Base-by-base conservation (phyloP, 2,888 invertebrate species). In the Ormyrus nitidulus region DNA sequence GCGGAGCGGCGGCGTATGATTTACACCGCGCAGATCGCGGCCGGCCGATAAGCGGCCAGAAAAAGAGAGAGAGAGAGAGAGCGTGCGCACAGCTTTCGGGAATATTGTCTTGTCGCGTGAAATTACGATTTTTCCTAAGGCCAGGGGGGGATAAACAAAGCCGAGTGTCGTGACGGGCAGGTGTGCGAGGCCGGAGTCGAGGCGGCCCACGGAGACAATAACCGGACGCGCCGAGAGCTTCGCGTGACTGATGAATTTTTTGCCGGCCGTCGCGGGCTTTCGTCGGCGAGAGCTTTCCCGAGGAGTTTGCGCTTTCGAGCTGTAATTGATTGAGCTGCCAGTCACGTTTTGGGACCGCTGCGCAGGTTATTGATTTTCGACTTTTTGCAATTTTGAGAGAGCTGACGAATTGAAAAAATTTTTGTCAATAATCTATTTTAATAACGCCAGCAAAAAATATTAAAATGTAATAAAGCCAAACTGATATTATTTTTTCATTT, bases 21-120 rank as follows among this genome's bases (percentile, higher is more conserved):
- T 81, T 81, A 81, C 34, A 34, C 64, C 64, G 69, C 34, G 65
- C 44, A 77, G 80, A 80, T 80, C 69, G 73, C 58, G 69, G 65
- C 59, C 64, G 77, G 13, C 6, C 58, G 75, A 69, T 80, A 73
- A 48, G 56, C 61, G 9, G 34, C 34, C 34, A 34, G 34, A 34
- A 4, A 34, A 4, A 34, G 34, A 34, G 34, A 34, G 34, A 34
- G 34, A 3, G 34, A 34, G 34, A 3, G 34, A 34, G 34, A 34
- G 34, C 62, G 10, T 13, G 48, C 13, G 64, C n/a, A 13, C 8
- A 49, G 54, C 56, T 53, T 74, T 69, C 53, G 54, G 79, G 34
- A 62, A 73, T 53, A 11, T 58, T 19, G 54, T 54, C 19, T 8
- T 5, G 68, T 19, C 64, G 66, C 69, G 69, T 70, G 58, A 70